Base-by-base conservation (phyloP, 2,888 invertebrate species). In the Hemaris fuciformis region DNA sequence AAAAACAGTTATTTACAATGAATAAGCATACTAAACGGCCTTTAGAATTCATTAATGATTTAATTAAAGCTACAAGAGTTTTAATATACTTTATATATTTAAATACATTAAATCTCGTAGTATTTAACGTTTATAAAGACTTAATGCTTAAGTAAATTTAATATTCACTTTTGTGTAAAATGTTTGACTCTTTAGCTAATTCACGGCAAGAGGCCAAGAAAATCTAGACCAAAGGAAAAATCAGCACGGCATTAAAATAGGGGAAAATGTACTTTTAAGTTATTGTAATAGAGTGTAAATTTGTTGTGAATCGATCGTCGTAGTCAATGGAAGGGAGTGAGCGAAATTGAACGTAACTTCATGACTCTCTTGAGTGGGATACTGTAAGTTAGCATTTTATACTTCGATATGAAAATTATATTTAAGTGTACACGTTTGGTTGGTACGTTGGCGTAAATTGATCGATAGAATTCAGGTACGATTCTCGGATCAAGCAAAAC, bases 91-190 rank as follows among this genome's bases (percentile, higher is more conserved):
- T n/a, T n/a, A n/a, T n/a, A 38, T 38, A n/a, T 38, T 38, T n/a
- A 38, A 38, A 38, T 38, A 38, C n/a, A n/a, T 38, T 2, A n/a
- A n/a, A 38, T 13, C 10, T 38, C 13, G 38, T 10, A 38, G n/a
- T 38, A 31, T 18, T 27, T 18, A 27, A 3, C 53, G 15, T 31
- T 53, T 53, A 18, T 31, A 4, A 31, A 53, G 53, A 31, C 7
- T 53, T 53, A 31, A 53, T 18, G 27, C 31, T 53, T 18, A 27
- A 53, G 41, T 53, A 61, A 67, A 64, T 60, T 53, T 60, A 71
- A 76, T 74, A 76, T 74, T 75, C 71, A 72, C 71, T 66, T 65
- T 38, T 63, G 62, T 67, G 69, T 68, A 72, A 76, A 72, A 68
- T 64, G 66, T 69, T 73, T 66, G 66, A 71, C 70, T 72, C 69